Evolutionary conservation across 1,140 invertebrate genomes (phyloP), one percentile per base, ranked within the genome.

Genomic region (Dendroctonus valens): DNA sequence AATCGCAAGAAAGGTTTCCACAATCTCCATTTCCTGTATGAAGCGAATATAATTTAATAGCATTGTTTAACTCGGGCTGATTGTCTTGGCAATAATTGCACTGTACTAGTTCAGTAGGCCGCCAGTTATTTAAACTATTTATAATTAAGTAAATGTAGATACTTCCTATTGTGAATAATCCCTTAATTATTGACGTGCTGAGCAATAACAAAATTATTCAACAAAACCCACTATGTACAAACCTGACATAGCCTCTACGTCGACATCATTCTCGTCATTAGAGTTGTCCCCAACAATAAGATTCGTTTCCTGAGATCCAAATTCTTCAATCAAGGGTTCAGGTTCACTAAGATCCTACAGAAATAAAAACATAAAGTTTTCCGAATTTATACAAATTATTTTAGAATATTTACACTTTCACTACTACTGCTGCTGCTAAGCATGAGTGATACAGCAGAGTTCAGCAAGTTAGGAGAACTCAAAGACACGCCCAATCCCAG

Each of bases 181-280:
- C 3, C 26, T 2, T 26, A 26, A 26, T 26, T 26, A 26, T 26
- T 3, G 26, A 3, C 26, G 26, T 1, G 26, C 1, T 26, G 26
- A 26, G 26, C 26, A 26, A 26, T 2, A 26, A 26, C 3, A 2
- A 26, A 26, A 26, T 26, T 26, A 26, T 2, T 26, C 26, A 26
- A 26, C 26, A 26, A 26, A 1, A 26, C 26, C 26, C 26, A 26
- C 26, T 26, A n/a, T n/a, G n/a, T n/a, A 74, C 69, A 80, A 78
- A 89, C 88, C 90, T 75, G 87, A 91, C 87, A 93, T 91, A 3
- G 90, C 91, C 81, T 93, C 91, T 70, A 92, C 69, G 69, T 78
- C 76, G 0, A 78, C 74, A 68, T 79, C 77, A 64, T 77, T 79
- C 57, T 79, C 77, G 63, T 79, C 77, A 60, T 78, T 77, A 11